Evolutionary conservation across 64 coral and sea anemone genomes (phyloP).

Genomic region (Cladopsammia gracilis): DNA sequence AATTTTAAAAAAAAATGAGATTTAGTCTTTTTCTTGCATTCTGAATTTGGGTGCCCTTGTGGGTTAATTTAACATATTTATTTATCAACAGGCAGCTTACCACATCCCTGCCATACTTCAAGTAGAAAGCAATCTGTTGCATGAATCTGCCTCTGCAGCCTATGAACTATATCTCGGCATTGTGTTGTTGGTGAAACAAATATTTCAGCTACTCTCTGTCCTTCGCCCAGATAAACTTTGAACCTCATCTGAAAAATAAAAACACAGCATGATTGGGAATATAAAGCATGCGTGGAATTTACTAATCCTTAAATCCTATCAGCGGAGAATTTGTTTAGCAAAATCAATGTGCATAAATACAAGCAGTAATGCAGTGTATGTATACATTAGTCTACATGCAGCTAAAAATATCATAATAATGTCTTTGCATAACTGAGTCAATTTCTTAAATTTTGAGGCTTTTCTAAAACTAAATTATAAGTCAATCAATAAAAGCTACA

Average conservation of each 20-base stretch:
- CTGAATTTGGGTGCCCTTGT: too few species aligned
- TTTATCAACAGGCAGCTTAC: constrained; percentile 41
- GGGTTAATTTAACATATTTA: background rate
- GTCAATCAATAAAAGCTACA: too few species aligned
- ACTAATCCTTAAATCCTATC: background rate
- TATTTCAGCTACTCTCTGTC: constrained; percentile 78
- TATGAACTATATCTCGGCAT: constrained; percentile 84
- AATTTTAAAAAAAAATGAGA: too few species aligned
- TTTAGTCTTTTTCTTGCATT: too few species aligned
- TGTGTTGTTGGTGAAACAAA: constrained; percentile 85
- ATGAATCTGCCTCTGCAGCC: constrained; percentile 82
- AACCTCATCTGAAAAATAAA: constrained; percentile 72
- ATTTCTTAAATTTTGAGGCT: too few species aligned
- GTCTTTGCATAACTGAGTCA: too few species aligned
- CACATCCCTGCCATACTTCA: constrained; percentile 98
- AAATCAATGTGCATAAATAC: background rate
- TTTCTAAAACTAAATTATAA: too few species aligned
- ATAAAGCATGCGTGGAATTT: constrained; percentile 12
- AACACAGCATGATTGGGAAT: constrained; percentile 5
- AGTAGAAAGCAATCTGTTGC: constrained; percentile 74
- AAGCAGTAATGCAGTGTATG: background rate
- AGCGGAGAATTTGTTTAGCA: background rate
- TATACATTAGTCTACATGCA: too few species aligned
- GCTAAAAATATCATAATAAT: too few species aligned
- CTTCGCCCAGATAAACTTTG: constrained; percentile 81